Evolutionary conservation across 2,113 vertebrate genomes (phyloP).

Genomic region (Camarhynchus parvulus): DNA sequence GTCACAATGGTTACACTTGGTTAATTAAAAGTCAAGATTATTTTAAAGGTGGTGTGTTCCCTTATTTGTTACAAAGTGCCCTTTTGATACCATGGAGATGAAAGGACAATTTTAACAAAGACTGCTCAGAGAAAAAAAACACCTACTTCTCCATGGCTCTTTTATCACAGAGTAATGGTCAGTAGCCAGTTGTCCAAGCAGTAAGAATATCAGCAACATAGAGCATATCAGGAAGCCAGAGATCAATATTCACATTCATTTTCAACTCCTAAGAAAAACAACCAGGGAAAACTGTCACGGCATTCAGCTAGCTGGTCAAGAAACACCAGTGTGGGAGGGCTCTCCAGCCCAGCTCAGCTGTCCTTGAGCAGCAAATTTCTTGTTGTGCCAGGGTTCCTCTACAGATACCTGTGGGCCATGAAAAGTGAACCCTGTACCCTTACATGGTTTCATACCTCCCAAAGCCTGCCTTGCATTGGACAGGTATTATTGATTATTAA

Average conservation of each 20-base stretch:
- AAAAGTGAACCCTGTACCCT: not conserved
- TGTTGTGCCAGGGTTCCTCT: not conserved
- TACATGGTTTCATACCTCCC: not conserved
- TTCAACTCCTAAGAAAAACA: not conserved
- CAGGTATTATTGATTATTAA: not conserved
- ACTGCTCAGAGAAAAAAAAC: not conserved
- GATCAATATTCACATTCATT: not conserved
- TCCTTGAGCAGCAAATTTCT: not conserved
- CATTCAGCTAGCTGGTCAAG: not conserved
- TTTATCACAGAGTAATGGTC: not conserved
- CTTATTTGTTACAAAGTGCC: not conserved
- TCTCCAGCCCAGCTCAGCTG: not conserved
- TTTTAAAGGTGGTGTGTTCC: not conserved
- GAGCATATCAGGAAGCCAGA: not conserved
- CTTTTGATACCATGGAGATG: slow-evolving; percentile 23
- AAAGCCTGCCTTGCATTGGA: not conserved
- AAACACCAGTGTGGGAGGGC: not conserved
- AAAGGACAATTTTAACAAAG: slow-evolving; percentile 19
- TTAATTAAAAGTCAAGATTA: slow-evolving; percentile 22
- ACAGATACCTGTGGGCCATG: not conserved
- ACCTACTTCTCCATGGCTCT: not conserved
- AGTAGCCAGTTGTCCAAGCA: not conserved
- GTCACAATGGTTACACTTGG: not conserved
- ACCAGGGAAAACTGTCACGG: not conserved
- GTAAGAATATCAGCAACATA: not conserved